Evolutionary conservation across 2,113 vertebrate species (phyloP).

Genomic region (Psilopogon haemacephalus): DNA sequence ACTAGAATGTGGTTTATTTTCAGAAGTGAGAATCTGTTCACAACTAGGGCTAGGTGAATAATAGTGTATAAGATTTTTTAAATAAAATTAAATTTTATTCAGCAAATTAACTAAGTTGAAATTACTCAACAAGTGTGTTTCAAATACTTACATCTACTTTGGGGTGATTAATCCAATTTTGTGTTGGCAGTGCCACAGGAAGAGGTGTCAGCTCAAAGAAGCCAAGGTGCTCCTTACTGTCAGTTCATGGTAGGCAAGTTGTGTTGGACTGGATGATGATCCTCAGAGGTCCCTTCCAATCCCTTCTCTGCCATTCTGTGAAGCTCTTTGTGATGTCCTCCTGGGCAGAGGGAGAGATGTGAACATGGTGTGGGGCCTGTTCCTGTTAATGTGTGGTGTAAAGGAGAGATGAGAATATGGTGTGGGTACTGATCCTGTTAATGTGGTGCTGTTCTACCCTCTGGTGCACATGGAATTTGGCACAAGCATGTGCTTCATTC

Average conservation of each 20-base stretch:
- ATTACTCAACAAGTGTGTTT: slow-evolving; percentile 39
- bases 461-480: neutral
- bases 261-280: no score
- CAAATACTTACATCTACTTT: neutral
- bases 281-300: no score
- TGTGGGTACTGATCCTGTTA: neutral
- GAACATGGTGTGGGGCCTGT: no score
- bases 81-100: slow-evolving; percentile 74
- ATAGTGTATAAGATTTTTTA: slow-evolving; percentile 70
- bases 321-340: rapidly evolving
- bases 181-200: neutral
- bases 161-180: neutral
- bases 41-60: slow-evolving; percentile 65
- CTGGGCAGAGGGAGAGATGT: neutral
- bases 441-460: rapidly evolving
- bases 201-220: rapidly evolving
- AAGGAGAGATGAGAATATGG: rapidly evolving
- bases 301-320: no score
- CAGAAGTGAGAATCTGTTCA: slow-evolving; percentile 68
- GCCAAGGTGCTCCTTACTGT: neutral
- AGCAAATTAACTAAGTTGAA: slow-evolving; percentile 60
- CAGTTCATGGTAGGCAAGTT: neutral
- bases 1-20: slow-evolving; percentile 71
- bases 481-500: rapidly evolving
- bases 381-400: no score